Base-by-base conservation (phyloP, 2,113 vertebrate genomes). In the Coptodon bakossiorum region DNA sequence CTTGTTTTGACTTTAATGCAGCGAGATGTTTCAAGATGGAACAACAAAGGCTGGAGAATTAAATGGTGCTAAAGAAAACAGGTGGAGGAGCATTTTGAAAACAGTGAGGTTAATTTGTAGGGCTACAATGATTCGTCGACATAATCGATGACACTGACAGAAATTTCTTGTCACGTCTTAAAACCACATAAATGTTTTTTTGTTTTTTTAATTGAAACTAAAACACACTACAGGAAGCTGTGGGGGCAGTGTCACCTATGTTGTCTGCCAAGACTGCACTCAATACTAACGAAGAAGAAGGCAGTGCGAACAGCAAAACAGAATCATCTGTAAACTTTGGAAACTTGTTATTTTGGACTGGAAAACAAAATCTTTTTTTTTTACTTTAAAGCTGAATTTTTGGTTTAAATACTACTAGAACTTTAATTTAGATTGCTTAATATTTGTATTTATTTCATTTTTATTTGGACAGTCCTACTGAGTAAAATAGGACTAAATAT, bases 21-120 rank as follows among this genome's bases (percentile, higher is more conserved):
- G 54, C 54, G 4, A 8, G 0, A 14, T 14, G 54, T 57, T 14
- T 57, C 54, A 27, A 3, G 54, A 57, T 0, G 54, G 54, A 57
- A 57, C 12, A 57, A 57, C 54, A 57, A 57, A 57, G 24, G 54
- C 54, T 29, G 54, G 24, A 57, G 24, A 57, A 27, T 8, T 8
- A 57, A 1, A 24, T 5, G 54, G 54, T 57, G 54, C 54, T 29
- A 57, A 29, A 57, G 54, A 27, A 8, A 57, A 57, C 3, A 27
- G 54, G 24, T 14, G 54, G 54, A 57, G 22, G 54, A 57, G 54
- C 54, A 27, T 57, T 27, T 57, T 57, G 54, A 57, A 14, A 14
- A 57, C 54, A 27, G 22, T 27, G 7, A 57, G 24, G 24, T 57
- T 57, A 2, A 57, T 57, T 57, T 57, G 54, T 14, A 57, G 24